Evolutionary conservation across 1,140 invertebrate species (phyloP).

Genomic region (Aphaenogaster rudis): DNA sequence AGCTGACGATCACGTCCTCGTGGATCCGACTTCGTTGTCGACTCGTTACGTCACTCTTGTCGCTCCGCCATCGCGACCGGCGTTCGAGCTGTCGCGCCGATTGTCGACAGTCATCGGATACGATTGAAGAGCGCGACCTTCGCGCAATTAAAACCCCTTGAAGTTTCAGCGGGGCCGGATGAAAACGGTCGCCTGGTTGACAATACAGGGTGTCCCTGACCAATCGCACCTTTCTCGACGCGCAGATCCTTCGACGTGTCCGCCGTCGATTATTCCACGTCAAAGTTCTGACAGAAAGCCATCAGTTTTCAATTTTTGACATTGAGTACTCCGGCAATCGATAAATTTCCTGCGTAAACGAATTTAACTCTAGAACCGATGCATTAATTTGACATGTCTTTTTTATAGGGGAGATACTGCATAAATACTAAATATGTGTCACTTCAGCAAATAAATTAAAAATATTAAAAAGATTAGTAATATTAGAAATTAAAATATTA

Average conservation of each 20-base stretch:
- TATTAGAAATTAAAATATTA: neutral
- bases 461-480: neutral
- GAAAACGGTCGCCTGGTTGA: slow-evolving; percentile 73
- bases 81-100: slow-evolving; percentile 73
- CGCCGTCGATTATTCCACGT: slow-evolving; percentile 40
- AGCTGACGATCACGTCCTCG: slow-evolving; percentile 54
- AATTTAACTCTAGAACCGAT: neutral
- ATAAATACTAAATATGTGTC: neutral
- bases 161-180: slow-evolving; percentile 74
- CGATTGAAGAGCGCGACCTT: slow-evolving; percentile 81
- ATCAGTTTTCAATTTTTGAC: slow-evolving; percentile 56
- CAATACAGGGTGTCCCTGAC: slow-evolving; percentile 69
- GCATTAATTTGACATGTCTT: neutral
- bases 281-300: slow-evolving; percentile 16
- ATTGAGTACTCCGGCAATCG: slow-evolving; percentile 8
- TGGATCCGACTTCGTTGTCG: slow-evolving; percentile 76
- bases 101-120: slow-evolving; percentile 79
- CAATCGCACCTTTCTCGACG: slow-evolving; percentile 16
- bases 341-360: slow-evolving; percentile 18
- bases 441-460: neutral
- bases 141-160: slow-evolving; percentile 84
- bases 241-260: slow-evolving; percentile 33
- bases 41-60: slow-evolving; percentile 81
- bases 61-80: slow-evolving; percentile 71
- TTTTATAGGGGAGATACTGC: neutral